Conservation (phyloP, 2,113 vertebrate genomes). For the Thunnus maccoyii region DNA sequence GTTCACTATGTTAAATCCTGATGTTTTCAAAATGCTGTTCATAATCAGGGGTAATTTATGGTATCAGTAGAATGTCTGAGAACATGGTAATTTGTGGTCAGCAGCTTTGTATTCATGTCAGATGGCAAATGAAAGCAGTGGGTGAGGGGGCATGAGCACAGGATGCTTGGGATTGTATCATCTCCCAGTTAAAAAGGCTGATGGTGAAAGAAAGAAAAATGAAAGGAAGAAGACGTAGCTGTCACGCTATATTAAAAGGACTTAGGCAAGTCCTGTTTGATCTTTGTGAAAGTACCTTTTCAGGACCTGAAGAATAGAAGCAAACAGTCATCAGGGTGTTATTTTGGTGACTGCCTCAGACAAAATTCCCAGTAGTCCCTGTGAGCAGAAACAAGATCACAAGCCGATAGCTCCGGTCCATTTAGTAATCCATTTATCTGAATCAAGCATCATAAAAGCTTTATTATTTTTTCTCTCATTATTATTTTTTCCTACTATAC, state of each 20-base stretch:
- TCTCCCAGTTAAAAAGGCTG: conserved; percentile 25
- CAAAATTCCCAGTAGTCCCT: conserved; percentile 24
- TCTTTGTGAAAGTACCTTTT: conserved; percentile 57
- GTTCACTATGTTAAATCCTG: not conserved
- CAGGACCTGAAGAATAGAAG: conserved; percentile 34
- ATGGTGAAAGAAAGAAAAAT: conserved; percentile 25
- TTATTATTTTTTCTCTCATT: conserved; percentile 11
- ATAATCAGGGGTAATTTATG: conserved; percentile 2
- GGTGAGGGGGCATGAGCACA: conserved; percentile 20
- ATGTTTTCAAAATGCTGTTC: not conserved
- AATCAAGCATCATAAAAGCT: conserved; percentile 51
- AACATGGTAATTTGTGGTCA: not conserved
- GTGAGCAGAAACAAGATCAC: conserved; percentile 54
- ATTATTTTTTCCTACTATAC: conserved; percentile 13
- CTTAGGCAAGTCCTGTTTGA: conserved; percentile 48
- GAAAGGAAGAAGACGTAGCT: conserved; percentile 32
- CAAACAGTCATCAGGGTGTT: conserved; percentile 41
- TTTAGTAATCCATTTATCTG: conserved; percentile 62
- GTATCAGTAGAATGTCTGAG: not conserved
- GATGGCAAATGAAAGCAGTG: conserved; percentile 30
- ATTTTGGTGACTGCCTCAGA: conserved; percentile 56
- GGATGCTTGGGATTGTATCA: conserved; percentile 14
- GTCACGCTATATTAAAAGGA: conserved; percentile 48
- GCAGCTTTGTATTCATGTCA: conserved; percentile 9
- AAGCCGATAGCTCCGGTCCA: conserved; percentile 43